Base-by-base conservation (phyloP, 2,113 vertebrate genomes). In the Varanus komodoensis region DNA sequence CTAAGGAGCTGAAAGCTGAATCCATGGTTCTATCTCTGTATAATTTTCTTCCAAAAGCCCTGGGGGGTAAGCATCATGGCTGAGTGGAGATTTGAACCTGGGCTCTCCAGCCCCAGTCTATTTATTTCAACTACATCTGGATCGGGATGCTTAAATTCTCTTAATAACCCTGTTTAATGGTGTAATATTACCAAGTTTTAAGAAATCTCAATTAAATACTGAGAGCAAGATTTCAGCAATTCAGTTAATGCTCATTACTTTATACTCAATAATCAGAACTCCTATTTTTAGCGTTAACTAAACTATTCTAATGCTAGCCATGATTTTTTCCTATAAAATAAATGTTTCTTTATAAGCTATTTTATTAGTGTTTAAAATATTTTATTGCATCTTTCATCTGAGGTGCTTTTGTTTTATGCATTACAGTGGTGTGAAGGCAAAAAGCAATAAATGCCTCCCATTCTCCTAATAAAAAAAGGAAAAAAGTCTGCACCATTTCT, bases 361-460 rank as follows among this genome's bases (percentile, higher is more conserved):
- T 91, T 69, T 71, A 71, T 71, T 85, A 79, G 67, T 48, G 21
- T 88, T 85, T 91, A 88, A 91, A 84, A 74, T 85, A 84, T 88
- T 85, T 85, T 74, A 91, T 85, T 88, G 52, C 82, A 57, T 52
- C 54, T 85, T 91, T 91, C 67, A 57, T 85, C 77, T 69, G 14
- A 74, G 61, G 68, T 23, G 25, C 23, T 80, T 91, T 88, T 88
- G 82, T 80, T 91, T 91, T 86, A 90, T 90, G 9, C 34, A 73
- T 88, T 80, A 71, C 14, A 38, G 29, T 88, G 68, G 75, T 84
- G 25, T 84, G 74, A 85, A 61, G 27, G 48, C 29, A 75, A 57
- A 90, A 78, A 44, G 74, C 52, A 67, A 80, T 86, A 34, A 71
- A 88, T 73, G 61, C 52, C 12, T 29, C 19, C n/a, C 32, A 25